Conservation (phyloP, 30 jellyfish, hydroid and myxozoan genomes). For the Chrysaora quinquecirrha region DNA sequence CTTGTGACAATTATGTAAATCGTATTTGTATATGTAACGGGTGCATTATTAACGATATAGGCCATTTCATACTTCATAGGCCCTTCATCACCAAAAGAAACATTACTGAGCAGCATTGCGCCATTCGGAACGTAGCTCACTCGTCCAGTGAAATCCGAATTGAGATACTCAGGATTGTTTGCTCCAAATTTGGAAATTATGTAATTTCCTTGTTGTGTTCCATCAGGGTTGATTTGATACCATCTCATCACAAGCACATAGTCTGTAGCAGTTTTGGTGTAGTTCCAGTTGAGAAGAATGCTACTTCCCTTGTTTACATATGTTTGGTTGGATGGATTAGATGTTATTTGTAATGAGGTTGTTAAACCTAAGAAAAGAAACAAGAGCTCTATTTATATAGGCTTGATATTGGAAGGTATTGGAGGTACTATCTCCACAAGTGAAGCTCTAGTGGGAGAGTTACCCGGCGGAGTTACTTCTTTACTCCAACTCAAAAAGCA, state of each 20-base stretch:
- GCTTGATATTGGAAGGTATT: too few species aligned
- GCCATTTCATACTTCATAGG: conserved; percentile 1
- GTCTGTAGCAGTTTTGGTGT: neutral
- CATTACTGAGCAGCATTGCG: conserved; percentile 26
- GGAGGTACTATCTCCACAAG: too few species aligned
- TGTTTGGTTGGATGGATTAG: too few species aligned
- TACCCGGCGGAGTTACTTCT: too few species aligned
- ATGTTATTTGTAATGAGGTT: too few species aligned
- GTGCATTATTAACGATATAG: neutral
- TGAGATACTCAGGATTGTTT: neutral
- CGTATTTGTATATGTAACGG: neutral
- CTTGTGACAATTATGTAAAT: conserved; percentile 33
- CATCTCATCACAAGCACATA: neutral
- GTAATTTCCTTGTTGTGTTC: neutral
- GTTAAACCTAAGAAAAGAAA: too few species aligned
- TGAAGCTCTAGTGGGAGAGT: too few species aligned
- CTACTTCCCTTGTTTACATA: conserved; percentile 36
- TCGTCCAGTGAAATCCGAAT: conserved; percentile 3
- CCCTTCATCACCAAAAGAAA: conserved; percentile 43
- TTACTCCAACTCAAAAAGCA: too few species aligned
- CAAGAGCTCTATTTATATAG: too few species aligned
- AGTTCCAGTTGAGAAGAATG: conserved; percentile 45
- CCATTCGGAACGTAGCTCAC: conserved; percentile 35
- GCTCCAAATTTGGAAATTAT: neutral
- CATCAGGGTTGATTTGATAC: conserved; percentile 42